Percentiles rank a stretch among this genome's conserved stretches.
These are phyloP conservation scores for Psophia crepitans DNA, from an alignment of 2,113 vertebrate species.

Conservation along the genomic window DNA sequence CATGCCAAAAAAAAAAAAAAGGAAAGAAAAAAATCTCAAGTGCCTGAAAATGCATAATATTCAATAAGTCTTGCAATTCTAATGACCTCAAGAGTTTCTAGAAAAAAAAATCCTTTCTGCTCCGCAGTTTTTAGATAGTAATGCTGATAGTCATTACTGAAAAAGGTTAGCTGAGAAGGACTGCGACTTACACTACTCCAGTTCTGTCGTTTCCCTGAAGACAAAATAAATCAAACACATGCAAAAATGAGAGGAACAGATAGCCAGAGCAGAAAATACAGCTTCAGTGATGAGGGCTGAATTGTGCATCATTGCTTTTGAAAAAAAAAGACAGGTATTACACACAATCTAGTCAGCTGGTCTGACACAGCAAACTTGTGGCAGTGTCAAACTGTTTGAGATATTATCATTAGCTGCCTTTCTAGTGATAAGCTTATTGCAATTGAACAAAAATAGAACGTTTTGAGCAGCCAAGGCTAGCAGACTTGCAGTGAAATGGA, in stretches of 20 bases:
- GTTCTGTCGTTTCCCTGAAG: not conserved
- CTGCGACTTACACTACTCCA: not conserved
- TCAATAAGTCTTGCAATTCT: not conserved
- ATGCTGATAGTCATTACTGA: not conserved
- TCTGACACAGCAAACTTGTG: not conserved
- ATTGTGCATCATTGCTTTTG: not conserved
- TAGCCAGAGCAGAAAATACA: not conserved
- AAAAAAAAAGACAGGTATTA: not conserved
- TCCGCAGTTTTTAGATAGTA: not conserved
- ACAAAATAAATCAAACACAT: not conserved
- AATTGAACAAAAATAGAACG: not conserved
- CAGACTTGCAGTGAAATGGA: not conserved
- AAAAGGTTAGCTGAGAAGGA: not conserved
- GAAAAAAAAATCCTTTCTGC: not conserved
- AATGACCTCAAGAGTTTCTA: not conserved
- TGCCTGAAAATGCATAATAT: not conserved
- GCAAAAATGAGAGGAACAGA: not conserved
- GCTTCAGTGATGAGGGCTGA: not conserved
- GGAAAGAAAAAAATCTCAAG: not conserved
- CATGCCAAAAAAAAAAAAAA: not conserved
- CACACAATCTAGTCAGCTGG: not conserved
- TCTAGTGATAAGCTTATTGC: slow-evolving; percentile 1
- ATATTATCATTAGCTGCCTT: slow-evolving; percentile 23
- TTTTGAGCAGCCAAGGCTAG: not conserved
- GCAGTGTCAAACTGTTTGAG: not conserved